These are phyloP conservation scores for Macheiramphus alcinus DNA, from an alignment of 2,113 vertebrate species.

Conservation along the genomic window DNA sequence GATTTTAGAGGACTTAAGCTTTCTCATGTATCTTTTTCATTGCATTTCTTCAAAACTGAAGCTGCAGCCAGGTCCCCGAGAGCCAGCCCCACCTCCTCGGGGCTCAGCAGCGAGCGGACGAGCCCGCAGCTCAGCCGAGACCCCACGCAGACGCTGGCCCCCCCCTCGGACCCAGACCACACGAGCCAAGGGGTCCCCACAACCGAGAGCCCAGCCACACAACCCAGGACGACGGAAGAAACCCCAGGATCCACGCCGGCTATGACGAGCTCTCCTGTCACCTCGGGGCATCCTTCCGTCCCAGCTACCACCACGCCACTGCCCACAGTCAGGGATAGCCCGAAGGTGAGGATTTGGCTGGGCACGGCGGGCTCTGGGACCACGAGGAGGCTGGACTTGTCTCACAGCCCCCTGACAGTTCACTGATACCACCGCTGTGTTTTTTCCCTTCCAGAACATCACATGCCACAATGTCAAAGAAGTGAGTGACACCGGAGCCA, in stretches of 20 bases:
- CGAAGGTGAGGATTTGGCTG: neutral
- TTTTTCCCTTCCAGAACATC: slow-evolving; percentile 49
- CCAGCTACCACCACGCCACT: fast-evolving
- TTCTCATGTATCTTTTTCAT: neutral
- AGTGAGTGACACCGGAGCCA: neutral
- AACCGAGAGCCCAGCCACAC: fast-evolving
- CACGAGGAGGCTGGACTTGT: fast-evolving
- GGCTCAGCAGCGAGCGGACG: fast-evolving
- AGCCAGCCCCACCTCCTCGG: fast-evolving
- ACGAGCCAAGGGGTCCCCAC: neutral
- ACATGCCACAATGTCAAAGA: slow-evolving; percentile 30
- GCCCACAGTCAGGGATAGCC: fast-evolving
- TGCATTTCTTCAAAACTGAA: neutral
- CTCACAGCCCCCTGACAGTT: neutral
- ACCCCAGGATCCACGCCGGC: fast-evolving
- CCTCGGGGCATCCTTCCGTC: fast-evolving
- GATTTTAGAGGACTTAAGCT: neutral
- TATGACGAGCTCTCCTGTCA: fast-evolving
- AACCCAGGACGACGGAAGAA: fast-evolving
- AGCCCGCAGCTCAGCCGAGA: neutral
- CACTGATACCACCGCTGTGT: fast-evolving
- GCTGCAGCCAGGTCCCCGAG: fast-evolving
- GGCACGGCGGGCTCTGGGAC: fast-evolving
- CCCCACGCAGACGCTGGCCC: fast-evolving
- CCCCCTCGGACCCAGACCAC: fast-evolving